Conservation (phyloP, 2,797 vertebrate species). For the Hapalemur alaotrensis region DNA sequence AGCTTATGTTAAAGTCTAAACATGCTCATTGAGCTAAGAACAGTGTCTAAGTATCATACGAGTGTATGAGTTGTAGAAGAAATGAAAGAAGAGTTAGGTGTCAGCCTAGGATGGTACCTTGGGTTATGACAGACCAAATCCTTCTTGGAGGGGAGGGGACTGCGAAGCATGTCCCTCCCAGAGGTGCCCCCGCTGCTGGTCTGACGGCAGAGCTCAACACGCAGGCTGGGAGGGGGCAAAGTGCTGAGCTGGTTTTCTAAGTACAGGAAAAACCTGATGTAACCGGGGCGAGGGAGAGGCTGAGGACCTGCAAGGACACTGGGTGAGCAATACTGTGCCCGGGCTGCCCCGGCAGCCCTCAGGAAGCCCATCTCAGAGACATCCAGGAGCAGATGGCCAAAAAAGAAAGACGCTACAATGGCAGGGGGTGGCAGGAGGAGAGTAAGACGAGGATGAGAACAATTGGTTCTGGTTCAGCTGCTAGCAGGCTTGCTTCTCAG, state of each 20-base stretch:
- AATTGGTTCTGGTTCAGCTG: conserved; percentile 63
- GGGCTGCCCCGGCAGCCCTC: conserved; percentile 60
- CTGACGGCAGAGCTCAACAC: conserved; percentile 65
- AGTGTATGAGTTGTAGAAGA: conserved; percentile 88
- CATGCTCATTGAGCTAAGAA: conserved; percentile 91
- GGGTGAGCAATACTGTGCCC: conserved; percentile 56
- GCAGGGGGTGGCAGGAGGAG: neutral
- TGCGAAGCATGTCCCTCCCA: neutral
- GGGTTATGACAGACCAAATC: conserved; percentile 66
- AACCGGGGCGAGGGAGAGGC: neutral
- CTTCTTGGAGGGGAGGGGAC: conserved; percentile 71
- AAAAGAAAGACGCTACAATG: neutral
- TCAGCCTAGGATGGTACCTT: conserved; percentile 84
- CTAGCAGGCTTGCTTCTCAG: conserved; percentile 51
- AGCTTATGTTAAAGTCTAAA: conserved; percentile 90
- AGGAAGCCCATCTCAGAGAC: conserved; percentile 62
- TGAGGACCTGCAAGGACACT: conserved; percentile 1
- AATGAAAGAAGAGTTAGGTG: conserved; percentile 82
- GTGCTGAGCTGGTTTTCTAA: conserved; percentile 61
- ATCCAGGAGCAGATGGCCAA: conserved; percentile 61
- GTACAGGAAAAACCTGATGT: conserved; percentile 48
- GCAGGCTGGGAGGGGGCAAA: neutral
- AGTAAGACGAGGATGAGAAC: neutral
- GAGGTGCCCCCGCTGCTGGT: conserved; percentile 39
- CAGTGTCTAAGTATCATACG: conserved; percentile 89